Evolutionary conservation across 2,888 invertebrate species (phyloP), one percentile per base, ranked within the genome.

Genomic region (Macaria notata): DNA sequence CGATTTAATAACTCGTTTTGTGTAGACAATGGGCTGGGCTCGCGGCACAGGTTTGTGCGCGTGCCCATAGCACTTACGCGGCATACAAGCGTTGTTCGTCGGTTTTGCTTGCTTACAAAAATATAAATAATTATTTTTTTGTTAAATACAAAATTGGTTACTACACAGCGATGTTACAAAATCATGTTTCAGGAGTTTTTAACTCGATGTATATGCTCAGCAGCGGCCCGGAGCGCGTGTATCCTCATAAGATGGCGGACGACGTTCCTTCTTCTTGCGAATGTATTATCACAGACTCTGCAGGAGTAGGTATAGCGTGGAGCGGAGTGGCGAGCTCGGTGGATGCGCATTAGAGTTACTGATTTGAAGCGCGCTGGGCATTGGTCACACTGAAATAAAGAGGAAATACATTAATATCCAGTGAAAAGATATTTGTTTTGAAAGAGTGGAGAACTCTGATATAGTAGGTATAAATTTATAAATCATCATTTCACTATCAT

Each of bases 331-430:
- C 85, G 69, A 54, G 76, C 78, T 54, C 74, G 72, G 66, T 88
- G 88, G 29, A 88, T 86, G 0, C 86, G 68, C 88, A 88, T 88
- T 3, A 88, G 62, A 0, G 88, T 87, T 0, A 78, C 77, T 0
- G 88, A 88, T 49, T 88, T 88, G 71, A 88, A 88, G 1, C 81
- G 74, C 0, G 84, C 81, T 0, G 84, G 79, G 41, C 88, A 88
- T 39, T 79, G 81, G 49, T 80, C 79, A 50, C 88, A 88, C 88
- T 88, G 79, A 1, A 49, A 49, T 9, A 41, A 2, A 19, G 5
- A 7, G 38, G 38, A 41, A 8, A 41, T 9, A 41, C 4, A 41
- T 41, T 41, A 4, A n/a, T 41, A n/a, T 1, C 6, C 1, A 19
- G 19, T 19, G 2, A 1, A 19, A 19, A 19, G 19, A 19, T 2